phyloP scores from a whole-genome alignment of 2,113 vertebrate genomes.

The Cryptomyrus ogoouensis region DNA sequence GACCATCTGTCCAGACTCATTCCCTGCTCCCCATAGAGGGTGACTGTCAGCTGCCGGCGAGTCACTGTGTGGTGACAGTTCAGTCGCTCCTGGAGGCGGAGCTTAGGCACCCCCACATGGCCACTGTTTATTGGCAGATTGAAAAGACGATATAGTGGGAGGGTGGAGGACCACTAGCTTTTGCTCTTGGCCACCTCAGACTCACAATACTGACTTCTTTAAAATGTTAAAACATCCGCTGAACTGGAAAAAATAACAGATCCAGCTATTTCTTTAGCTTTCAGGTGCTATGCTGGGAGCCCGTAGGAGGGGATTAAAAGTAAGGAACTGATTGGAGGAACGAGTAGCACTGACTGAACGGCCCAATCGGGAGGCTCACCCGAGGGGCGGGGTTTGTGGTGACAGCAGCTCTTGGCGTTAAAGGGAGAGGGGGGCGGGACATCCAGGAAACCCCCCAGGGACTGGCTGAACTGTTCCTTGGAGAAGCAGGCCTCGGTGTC shows the following conservation, averaged over 20 bases:
- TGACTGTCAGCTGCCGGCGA: not conserved
- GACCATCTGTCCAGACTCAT: not conserved
- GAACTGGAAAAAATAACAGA: not conserved
- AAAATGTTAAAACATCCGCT: not conserved
- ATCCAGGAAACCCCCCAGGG: slow-evolving; percentile 52
- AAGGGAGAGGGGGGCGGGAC: slow-evolving; percentile 51
- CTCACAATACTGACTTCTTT: not conserved
- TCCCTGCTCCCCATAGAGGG: not conserved
- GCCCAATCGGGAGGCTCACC: slow-evolving; percentile 40
- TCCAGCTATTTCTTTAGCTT: not conserved
- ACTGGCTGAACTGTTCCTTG: slow-evolving; percentile 46
- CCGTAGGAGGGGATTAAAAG: not conserved
- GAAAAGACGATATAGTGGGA: not conserved
- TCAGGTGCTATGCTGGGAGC: not conserved
- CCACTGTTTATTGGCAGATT: not conserved
- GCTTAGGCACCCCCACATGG: not conserved
- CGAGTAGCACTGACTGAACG: not conserved
- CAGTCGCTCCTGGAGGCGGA: not conserved
- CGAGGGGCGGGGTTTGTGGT: slow-evolving; percentile 34
- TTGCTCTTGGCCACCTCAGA: not conserved
- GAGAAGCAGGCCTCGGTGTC: slow-evolving; percentile 38
- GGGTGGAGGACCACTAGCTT: not conserved
- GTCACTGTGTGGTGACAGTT: not conserved
- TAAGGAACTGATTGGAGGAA: not conserved
- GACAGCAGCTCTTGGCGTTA: slow-evolving; percentile 39